Evolutionary conservation across 2,797 vertebrate species (phyloP), one percentile per base, ranked within the genome.

Genomic region (Oryzias dopingdopingensis): DNA sequence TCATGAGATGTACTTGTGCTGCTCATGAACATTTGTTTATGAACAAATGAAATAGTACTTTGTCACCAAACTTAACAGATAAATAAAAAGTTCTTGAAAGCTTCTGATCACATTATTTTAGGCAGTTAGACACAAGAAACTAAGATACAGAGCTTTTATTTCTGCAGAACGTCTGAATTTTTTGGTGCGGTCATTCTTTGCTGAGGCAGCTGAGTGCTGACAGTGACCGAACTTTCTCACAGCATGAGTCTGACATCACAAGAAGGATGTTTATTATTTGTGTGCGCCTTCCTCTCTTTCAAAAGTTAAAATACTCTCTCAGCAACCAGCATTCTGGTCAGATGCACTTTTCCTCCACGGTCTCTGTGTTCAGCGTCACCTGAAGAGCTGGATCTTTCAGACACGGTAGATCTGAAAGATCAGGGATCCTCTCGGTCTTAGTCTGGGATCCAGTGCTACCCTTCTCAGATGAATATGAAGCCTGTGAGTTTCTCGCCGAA

Each of bases 301-400:
- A 61, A 53, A 52, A 56, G 42, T 69, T 64, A 49, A 16, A 51
- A 61, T 59, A 32, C 53, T 60, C 14, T 49, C 4, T 57, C 15
- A 24, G 22, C 12, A n/a, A 46, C 13, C 53, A 70, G 40, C 41
- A 16, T 14, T 17, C 22, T 20, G 59, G 52, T 3, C 89, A 96
- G 84, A 97, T 97, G 72, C 94, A 93, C 87, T 96, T 97, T 73
- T 95, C 96, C 40, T 92, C 92, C 13, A 90, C 56, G 10, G 89
- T 80, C 83, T 93, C 89, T 2, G 81, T 80, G 46, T 90, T 93
- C 66, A 96, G 88, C 0, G 92, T 94, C 80, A 95, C 93, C 58
- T 95, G 93, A 41, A 96, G 88, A 7, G 92, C 72, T 26, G 84
- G 84, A 40, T 90, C 88, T 80, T 95, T 97, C 0, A 83, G 51